Evolutionary conservation across 2,113 vertebrate genomes (phyloP).

Genomic region (Phrynosoma blainvillii): DNA sequence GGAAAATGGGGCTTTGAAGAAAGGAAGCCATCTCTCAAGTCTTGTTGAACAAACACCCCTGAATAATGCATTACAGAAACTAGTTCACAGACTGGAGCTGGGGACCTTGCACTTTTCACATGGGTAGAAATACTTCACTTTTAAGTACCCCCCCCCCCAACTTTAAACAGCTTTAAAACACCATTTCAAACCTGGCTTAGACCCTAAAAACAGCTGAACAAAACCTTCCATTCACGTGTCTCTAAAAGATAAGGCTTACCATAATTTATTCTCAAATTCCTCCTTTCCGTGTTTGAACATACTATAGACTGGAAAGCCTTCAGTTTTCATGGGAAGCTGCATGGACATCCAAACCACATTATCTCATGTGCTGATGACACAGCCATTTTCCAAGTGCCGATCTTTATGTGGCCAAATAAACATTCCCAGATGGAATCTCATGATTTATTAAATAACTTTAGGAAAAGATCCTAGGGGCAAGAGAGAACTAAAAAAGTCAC

Average conservation of each 20-base stretch:
- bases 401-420: neutral
- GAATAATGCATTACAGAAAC: constrained; percentile 54
- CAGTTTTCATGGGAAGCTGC: neutral
- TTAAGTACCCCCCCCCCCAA: neutral
- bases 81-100: constrained; percentile 13
- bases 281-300: neutral
- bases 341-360: neutral
- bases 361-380: neutral
- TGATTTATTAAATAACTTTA: neutral
- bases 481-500: neutral
- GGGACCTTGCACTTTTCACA: neutral
- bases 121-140: neutral
- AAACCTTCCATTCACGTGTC: neutral
- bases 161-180: neutral
- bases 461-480: neutral
- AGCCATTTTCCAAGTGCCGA: neutral
- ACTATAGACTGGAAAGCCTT: neutral
- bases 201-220: neutral
- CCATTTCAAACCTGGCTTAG: neutral
- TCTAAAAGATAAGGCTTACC: no score
- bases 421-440: neutral
- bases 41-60: constrained; percentile 70
- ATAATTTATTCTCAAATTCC: no score
- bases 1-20: constrained; percentile 65
- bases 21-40: constrained; percentile 65